phyloP scores from a whole-genome alignment of 2,888 invertebrate species.

The Sphaerophoria rueppellii region DNA sequence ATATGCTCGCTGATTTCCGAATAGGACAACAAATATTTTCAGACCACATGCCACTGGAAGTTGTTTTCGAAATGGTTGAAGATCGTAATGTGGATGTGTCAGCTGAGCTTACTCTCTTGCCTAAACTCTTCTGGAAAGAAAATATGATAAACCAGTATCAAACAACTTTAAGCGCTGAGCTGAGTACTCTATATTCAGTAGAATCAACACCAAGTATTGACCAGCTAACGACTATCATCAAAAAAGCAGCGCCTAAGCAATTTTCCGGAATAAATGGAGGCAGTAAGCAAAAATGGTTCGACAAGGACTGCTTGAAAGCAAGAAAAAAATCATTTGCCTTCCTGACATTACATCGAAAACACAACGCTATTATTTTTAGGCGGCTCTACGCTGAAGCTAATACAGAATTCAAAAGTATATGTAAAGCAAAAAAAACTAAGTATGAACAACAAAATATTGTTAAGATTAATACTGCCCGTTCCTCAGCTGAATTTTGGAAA shows the following conservation, averaged over 20 bases:
- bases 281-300: constrained; percentile 7
- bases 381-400: background rate
- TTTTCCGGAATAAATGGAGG: background rate
- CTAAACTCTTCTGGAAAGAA: background rate
- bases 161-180: background rate
- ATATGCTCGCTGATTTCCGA: background rate
- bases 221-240: background rate
- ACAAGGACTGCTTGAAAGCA: background rate
- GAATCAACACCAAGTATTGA: background rate
- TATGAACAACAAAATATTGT: constrained; percentile 4
- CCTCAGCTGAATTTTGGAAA: constrained; percentile 2
- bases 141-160: background rate
- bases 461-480: background rate
- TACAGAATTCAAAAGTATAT: background rate
- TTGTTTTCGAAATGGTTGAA: background rate
- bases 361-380: background rate
- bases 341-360: background rate
- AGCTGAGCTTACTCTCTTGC: background rate
- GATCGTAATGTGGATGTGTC: background rate
- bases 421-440: background rate
- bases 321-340: background rate
- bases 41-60: background rate
- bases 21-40: background rate
- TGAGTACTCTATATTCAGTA: background rate
- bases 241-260: background rate